Evolutionary conservation across 2,888 invertebrate genomes (phyloP).

Genomic region (Anodontia alba): DNA sequence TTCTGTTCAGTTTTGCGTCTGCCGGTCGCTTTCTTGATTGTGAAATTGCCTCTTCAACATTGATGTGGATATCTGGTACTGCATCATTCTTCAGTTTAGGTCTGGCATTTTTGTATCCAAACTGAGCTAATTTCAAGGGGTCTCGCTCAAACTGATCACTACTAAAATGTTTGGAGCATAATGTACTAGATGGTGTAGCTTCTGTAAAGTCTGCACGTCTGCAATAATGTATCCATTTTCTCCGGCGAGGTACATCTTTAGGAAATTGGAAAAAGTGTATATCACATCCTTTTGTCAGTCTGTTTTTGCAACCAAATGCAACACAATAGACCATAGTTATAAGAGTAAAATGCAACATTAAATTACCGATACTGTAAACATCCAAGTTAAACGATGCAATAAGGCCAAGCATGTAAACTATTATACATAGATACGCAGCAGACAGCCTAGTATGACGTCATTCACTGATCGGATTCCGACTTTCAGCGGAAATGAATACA

Average conservation of each 20-base stretch:
- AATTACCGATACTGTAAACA: no score
- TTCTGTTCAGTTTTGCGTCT: no score
- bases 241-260: neutral
- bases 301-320: neutral
- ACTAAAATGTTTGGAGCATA: slow-evolving; percentile 1
- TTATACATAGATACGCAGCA: no score
- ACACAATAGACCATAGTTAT: neutral
- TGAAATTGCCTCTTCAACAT: no score
- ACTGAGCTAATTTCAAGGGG: neutral
- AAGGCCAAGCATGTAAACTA: no score
- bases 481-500: no score
- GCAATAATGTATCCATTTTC: slow-evolving; percentile 1
- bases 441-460: no score
- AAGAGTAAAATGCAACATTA: no score
- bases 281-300: neutral
- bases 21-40: no score
- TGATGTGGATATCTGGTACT: neutral
- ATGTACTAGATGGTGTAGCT: neutral
- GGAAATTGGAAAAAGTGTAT: neutral
- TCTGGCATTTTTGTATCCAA: neutral
- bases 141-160: neutral
- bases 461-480: no score
- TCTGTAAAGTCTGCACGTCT: neutral
- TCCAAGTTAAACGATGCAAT: no score
- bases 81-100: neutral